Evolutionary conservation across 2,113 vertebrate species (phyloP).

Genomic region (Sciurus niger): DNA sequence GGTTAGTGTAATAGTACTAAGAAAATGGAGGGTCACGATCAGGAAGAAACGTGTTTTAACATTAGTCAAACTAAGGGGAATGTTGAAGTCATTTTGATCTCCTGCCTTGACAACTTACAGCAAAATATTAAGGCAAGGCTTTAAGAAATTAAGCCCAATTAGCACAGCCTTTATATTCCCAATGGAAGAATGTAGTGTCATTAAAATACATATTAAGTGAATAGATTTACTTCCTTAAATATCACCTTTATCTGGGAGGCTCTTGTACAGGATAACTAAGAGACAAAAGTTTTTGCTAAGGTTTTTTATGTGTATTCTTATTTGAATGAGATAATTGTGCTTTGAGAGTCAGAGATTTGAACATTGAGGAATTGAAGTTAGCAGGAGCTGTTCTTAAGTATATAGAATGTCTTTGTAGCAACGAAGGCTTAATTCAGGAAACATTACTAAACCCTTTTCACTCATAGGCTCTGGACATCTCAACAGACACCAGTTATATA

Average conservation of each 20-base stretch:
- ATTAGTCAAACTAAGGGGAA: neutral
- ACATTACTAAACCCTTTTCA: neutral
- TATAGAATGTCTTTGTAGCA: neutral
- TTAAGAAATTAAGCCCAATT: neutral
- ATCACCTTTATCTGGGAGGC: neutral
- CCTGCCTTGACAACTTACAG: neutral
- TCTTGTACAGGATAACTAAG: too few species aligned
- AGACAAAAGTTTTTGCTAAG: neutral
- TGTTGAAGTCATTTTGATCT: neutral
- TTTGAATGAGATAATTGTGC: neutral
- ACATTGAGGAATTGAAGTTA: neutral
- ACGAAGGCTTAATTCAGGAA: neutral
- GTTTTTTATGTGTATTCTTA: neutral
- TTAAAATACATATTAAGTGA: neutral
- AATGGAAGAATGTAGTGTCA: neutral
- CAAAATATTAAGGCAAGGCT: neutral
- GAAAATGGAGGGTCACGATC: neutral
- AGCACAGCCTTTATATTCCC: neutral
- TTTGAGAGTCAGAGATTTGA: neutral
- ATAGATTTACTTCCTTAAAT: neutral
- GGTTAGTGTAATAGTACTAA: neutral
- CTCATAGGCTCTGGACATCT: neutral
- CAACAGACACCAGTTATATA: neutral
- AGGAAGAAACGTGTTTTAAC: neutral
- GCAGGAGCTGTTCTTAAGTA: neutral